Evolutionary conservation across 2,113 vertebrate species (phyloP).

Genomic region (Pogona vitticeps): DNA sequence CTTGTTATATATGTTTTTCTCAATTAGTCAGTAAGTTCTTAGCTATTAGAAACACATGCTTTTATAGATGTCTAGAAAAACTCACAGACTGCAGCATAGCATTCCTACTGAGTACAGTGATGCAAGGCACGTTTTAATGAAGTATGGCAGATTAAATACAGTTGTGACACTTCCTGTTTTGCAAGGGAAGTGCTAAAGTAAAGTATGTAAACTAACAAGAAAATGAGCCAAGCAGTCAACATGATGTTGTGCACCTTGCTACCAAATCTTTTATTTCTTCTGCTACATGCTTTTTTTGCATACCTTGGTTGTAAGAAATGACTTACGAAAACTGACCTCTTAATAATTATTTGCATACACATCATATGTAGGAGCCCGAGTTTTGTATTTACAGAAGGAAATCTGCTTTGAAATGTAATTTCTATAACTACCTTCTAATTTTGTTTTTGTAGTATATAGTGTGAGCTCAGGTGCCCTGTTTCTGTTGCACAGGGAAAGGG

Average conservation of each 20-base stretch:
- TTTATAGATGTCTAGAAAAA: not conserved
- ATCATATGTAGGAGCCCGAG: not conserved
- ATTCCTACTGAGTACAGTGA: not conserved
- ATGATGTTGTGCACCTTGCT: not conserved
- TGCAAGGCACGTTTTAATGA: not conserved
- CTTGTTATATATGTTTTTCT: too few relatives aligned
- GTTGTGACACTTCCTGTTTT: not conserved
- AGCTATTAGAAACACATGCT: rapidly evolving
- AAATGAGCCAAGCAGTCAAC: not conserved
- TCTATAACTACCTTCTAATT: constrained; percentile 23
- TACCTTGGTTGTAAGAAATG: constrained; percentile 2
- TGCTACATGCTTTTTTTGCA: not conserved
- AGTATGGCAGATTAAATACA: not conserved
- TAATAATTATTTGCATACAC: not conserved
- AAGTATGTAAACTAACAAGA: not conserved
- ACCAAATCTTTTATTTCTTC: not conserved
- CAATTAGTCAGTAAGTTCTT: not conserved
- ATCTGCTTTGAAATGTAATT: constrained; percentile 20
- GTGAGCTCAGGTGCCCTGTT: too few relatives aligned
- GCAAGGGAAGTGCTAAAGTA: not conserved
- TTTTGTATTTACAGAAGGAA: constrained; percentile 18
- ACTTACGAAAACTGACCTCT: not conserved
- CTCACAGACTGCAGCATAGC: not conserved
- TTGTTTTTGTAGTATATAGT: not conserved
- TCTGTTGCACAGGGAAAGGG: not conserved